Evolutionary conservation across 2,888 invertebrate genomes (phyloP), one percentile per base, ranked within the genome.

Genomic region (Spilosoma lubricipeda): DNA sequence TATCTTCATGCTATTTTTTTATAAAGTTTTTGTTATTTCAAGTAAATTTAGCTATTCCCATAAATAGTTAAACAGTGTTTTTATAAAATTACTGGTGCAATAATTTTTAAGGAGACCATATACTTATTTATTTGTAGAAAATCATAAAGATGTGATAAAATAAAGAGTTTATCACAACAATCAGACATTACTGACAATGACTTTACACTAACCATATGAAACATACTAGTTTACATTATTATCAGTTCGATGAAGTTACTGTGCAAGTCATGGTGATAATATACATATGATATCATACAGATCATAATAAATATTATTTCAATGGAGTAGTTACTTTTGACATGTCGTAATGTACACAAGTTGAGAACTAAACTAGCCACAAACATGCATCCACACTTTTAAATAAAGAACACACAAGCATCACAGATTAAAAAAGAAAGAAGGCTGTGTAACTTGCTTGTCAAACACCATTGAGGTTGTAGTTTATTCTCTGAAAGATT

Each of bases 361-460:
- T 27, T 13, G 18, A 48, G 15, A 7, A 63, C 27, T 18, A 63
- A 30, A 69, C 45, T 45, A 36, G 70, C 65, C 52, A 52, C n/a
- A 13, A 72, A 68, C 76, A 70, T 74, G 74, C 73, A 69, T 36
- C 71, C 82, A 86, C 77, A 76, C 77, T 82, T 65, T 67, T 70
- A 74, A 77, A 78, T 80, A 77, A 76, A 78, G 81, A 80, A 65
- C 64, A 82, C 76, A 84, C 79, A 80, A 80, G 64, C 63, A 65
- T 33, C 71, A 74, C 74, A 74, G 42, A 59, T 71, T 33, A 27
- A 67, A 72, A 30, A 30, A 63, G 30, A 63, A 63, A 63, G 15
- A 71, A 67, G 48, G 27, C 36, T 71, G 33, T 33, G 39, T 78
- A 86, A 93, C 94, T 93, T 94, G 94, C 94, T 92, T 93, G 88